Base-by-base conservation (phyloP, 2,797 vertebrate species). In the Helarctos malayanus region DNA sequence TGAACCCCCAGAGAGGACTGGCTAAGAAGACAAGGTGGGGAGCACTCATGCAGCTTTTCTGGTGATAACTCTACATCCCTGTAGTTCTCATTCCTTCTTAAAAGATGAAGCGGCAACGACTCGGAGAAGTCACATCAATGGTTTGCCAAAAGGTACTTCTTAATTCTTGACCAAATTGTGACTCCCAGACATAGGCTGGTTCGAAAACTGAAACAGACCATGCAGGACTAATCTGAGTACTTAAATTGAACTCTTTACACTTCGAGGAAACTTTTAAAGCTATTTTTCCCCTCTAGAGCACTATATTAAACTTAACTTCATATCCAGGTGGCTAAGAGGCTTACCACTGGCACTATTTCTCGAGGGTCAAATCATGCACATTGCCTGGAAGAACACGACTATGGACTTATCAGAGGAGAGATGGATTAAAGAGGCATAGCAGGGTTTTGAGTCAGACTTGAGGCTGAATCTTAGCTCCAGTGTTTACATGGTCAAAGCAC, bases 111-210 rank as follows among this genome's bases (percentile, higher is more conserved):
- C 61, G 12, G 19, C 54, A 32, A 47, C 76, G 47, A 4, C 23
- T 65, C 63, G 63, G 52, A 91, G 23, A 41, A 65, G 68, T 81
- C 57, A 49, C 38, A 12, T 18, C 23, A 49, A 27, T 61, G 45
- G 6, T 78, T 84, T 94, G 18, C 49, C 78, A 83, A 57, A 69
- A 87, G 69, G 59, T 2, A 5, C 29, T 71, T 68, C 65, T 68
- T 94, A 80, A 90, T 92, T 78, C 92, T 94, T 95, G 56, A 75
- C 4, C 13, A 79, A 90, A 63, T 4, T 65, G 9, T 27, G 41
- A 56, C 27, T 81, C 23, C 6, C 49, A 90, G 78, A 69, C 32
- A 41, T 1, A 69, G 49, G 1, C 27, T 90, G 78, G 9, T 68
- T 65, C 54, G 54, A 81, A 84, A 83, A 9, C 59, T 84, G 76